Percentiles rank a stretch among this genome's conserved stretches.
Evolutionary conservation across 2,797 vertebrate species (phyloP).

Genomic region (Champsocephalus gunnari): DNA sequence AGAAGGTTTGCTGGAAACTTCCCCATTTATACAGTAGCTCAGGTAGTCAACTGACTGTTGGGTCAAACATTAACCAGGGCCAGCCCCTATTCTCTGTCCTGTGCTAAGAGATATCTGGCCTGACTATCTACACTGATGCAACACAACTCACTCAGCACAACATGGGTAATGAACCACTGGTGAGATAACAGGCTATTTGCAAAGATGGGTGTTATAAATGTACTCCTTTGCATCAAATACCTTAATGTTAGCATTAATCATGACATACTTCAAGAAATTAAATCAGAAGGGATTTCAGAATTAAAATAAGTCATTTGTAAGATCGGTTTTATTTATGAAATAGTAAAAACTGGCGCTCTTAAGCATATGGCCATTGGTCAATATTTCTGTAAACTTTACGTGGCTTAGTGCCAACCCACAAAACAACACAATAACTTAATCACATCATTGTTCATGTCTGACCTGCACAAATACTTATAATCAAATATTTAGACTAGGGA

Average conservation of each 20-base stretch:
- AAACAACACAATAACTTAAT: background rate
- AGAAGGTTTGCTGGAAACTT: slow-evolving; percentile 22
- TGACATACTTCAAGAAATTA: background rate
- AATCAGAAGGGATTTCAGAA: background rate
- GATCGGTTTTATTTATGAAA: background rate
- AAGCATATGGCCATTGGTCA: background rate
- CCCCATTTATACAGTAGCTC: slow-evolving; percentile 66
- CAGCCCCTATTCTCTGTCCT: slow-evolving; percentile 31
- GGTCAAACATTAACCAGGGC: slow-evolving; percentile 71
- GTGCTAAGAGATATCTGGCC: slow-evolving; percentile 21
- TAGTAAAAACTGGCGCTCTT: background rate
- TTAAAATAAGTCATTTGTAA: background rate
- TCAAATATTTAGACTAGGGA: background rate
- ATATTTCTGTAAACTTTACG: background rate
- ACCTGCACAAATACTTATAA: background rate
- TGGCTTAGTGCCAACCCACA: background rate
- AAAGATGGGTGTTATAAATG: background rate
- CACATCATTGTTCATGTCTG: background rate
- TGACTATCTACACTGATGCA: slow-evolving; percentile 49
- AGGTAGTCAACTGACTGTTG: slow-evolving; percentile 54
- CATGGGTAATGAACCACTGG: background rate
- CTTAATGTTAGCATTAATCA: background rate
- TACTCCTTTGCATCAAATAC: slow-evolving; percentile 12
- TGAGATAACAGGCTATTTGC: slow-evolving; percentile 9
- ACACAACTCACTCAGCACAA: slow-evolving; percentile 36